phyloP scores from a whole-genome alignment of 1,140 invertebrate genomes.

The Cyclina sinensis region DNA sequence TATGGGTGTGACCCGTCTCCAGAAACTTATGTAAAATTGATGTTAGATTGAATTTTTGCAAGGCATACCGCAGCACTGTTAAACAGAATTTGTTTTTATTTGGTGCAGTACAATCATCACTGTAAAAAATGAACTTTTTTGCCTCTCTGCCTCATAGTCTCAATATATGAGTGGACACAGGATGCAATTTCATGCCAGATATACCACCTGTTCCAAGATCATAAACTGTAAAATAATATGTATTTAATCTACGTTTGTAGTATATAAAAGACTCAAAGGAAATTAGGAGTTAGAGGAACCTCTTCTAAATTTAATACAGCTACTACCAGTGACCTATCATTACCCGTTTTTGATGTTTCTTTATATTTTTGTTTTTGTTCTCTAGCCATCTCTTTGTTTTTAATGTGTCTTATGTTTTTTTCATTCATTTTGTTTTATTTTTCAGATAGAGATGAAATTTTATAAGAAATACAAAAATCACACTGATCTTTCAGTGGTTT shows the following conservation, averaged over 20 bases:
- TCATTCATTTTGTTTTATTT: conserved; percentile 40
- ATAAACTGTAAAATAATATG: conserved; percentile 47
- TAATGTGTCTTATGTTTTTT: not conserved
- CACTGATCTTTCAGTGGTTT: conserved; percentile 38
- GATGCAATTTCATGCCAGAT: conserved; percentile 32
- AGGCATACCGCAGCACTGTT: conserved; percentile 27
- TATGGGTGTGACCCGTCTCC: conserved; percentile 40
- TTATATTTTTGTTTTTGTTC: not conserved
- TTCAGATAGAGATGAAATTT: conserved; percentile 12
- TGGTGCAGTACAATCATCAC: conserved; percentile 38
- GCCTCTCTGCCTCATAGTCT: not conserved
- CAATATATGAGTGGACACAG: conserved; percentile 24
- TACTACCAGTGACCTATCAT: not conserved
- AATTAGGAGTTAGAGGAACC: conserved; percentile 23
- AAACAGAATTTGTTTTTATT: conserved; percentile 43
- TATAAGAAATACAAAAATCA: conserved; percentile 12
- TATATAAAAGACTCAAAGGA: conserved; percentile 8
- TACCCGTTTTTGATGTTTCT: no score
- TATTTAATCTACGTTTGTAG: conserved; percentile 48
- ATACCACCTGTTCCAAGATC: not conserved
- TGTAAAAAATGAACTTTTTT: conserved; percentile 37
- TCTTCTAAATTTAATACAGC: conserved; percentile 37
- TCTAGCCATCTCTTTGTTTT: conserved; percentile 33
- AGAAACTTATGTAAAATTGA: no score
- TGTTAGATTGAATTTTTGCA: conserved; percentile 41